These are phyloP conservation scores for Halocaridina rubra DNA, from an alignment of 2,888 invertebrate genomes.

Conservation along the genomic window DNA sequence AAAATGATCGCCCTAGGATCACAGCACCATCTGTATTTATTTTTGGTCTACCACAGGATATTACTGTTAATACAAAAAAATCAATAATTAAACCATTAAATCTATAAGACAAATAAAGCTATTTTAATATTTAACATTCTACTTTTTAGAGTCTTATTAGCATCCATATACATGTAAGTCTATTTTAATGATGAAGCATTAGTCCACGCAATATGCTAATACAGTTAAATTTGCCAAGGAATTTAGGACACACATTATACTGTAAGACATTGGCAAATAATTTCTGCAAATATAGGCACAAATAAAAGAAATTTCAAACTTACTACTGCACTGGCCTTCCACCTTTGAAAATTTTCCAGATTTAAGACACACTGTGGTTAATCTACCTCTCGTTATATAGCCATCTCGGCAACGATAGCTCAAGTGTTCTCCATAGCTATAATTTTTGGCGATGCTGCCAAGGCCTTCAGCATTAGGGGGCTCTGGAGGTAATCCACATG, in stretches of 20 bases:
- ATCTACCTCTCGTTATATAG: slow-evolving; percentile 65
- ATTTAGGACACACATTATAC: neutral
- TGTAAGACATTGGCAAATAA: neutral
- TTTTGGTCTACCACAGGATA: slow-evolving; percentile 58
- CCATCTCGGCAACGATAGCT: slow-evolving; percentile 65
- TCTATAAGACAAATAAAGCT: neutral
- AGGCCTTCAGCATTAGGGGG: slow-evolving; percentile 48
- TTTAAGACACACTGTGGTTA: slow-evolving; percentile 61
- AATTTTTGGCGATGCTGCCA: no score
- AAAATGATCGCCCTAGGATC: slow-evolving; percentile 58
- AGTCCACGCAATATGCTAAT: neutral
- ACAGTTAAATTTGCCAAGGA: neutral
- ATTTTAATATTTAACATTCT: neutral
- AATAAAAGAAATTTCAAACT: neutral
- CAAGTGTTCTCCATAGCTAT: slow-evolving; percentile 68
- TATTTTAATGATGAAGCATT: neutral
- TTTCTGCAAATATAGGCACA: neutral
- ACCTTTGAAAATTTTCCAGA: slow-evolving; percentile 62
- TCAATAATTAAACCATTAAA: neutral
- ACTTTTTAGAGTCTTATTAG: neutral
- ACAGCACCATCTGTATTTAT: slow-evolving; percentile 54
- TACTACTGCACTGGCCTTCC: slow-evolving; percentile 59
- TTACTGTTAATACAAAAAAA: slow-evolving; percentile 16
- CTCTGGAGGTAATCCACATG: slow-evolving; percentile 21
- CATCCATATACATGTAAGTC: neutral